Percentiles rank a stretch among this genome's conserved stretches.
phyloP scores from a whole-genome alignment of 2,113 vertebrate genomes.

The Pionites leucogaster region DNA sequence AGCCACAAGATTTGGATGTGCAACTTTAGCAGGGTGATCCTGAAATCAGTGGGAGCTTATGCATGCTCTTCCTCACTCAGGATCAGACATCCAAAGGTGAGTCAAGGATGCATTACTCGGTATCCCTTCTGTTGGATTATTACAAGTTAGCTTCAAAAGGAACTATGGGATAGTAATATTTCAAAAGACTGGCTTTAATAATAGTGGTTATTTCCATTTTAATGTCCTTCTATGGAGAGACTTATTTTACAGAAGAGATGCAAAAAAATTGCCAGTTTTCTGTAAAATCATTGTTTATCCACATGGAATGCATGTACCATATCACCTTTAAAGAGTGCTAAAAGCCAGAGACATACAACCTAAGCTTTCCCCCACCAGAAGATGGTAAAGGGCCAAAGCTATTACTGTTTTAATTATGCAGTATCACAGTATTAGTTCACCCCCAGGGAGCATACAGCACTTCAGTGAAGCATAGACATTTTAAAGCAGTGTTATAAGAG shows the following conservation, averaged over 20 bases:
- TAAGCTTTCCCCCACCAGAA: constrained; percentile 52
- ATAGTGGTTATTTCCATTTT: neutral
- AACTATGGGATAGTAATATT: neutral
- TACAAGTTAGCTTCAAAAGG: constrained; percentile 6
- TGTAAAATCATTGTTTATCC: constrained; percentile 14
- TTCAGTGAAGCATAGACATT: constrained; percentile 65
- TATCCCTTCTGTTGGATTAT: neutral
- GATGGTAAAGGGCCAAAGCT: constrained; percentile 54
- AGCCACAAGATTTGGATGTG: neutral
- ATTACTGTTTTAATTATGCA: constrained; percentile 9
- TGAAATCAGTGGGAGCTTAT: neutral
- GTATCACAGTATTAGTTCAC: constrained; percentile 30
- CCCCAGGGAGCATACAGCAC: constrained; percentile 40
- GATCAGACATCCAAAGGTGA: neutral
- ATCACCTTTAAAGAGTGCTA: constrained; percentile 71
- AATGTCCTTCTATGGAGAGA: neutral
- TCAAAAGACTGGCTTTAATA: neutral
- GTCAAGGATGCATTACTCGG: neutral
- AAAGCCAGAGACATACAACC: constrained; percentile 61
- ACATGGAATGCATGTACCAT: constrained; percentile 60
- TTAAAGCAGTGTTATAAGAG: constrained; percentile 70
- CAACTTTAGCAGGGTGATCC: neutral
- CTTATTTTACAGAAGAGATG: neutral
- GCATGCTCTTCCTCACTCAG: neutral
- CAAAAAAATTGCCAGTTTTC: neutral